Percentiles rank a stretch among this genome's conserved stretches.
These are phyloP conservation scores for Drosophila sechellia DNA, from an alignment of 1,140 invertebrate species.

Conservation along the genomic window DNA sequence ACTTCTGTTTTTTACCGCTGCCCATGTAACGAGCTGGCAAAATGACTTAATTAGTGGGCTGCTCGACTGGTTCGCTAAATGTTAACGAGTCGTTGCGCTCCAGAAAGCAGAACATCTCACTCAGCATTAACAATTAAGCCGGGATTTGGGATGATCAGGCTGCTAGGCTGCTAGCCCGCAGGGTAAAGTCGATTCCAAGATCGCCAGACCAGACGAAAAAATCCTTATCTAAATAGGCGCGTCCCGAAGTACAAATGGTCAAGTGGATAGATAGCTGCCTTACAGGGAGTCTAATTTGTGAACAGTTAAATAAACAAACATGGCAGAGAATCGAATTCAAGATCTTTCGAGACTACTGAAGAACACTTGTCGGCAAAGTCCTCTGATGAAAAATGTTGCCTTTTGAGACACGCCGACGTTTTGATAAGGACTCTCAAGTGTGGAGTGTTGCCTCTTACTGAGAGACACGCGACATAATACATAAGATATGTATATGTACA, in stretches of 20 bases:
- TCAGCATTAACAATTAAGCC: slow-evolving; percentile 54
- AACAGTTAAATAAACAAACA: slow-evolving; percentile 83
- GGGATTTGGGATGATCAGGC: slow-evolving; percentile 35
- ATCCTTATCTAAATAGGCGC: slow-evolving; percentile 79
- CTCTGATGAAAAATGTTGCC: slow-evolving; percentile 51
- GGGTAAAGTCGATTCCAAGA: slow-evolving; percentile 18
- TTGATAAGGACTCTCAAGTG: slow-evolving; percentile 54
- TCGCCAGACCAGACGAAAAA: slow-evolving; percentile 5
- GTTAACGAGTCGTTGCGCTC: slow-evolving; percentile 31
- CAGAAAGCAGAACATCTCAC: slow-evolving; percentile 51
- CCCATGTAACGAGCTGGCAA: slow-evolving; percentile 74
- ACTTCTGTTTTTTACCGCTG: slow-evolving; percentile 12
- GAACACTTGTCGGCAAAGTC: slow-evolving; percentile 55
- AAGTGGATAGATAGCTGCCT: slow-evolving; percentile 60
- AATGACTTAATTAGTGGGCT: slow-evolving; percentile 76
- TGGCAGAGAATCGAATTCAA: slow-evolving; percentile 29
- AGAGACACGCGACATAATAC: slow-evolving; percentile 50
- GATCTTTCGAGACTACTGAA: slow-evolving; percentile 3
- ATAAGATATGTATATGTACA: neutral
- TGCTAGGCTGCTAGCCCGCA: slow-evolving; percentile 18
- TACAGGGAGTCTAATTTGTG: slow-evolving; percentile 74
- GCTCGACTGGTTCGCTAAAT: slow-evolving; percentile 47
- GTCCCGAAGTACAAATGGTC: slow-evolving; percentile 80
- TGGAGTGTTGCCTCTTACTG: slow-evolving; percentile 43
- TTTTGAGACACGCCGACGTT: slow-evolving; percentile 57